Percentiles rank a stretch among this genome's conserved stretches.
Conservation (phyloP, 2,797 vertebrate genomes). For the Thalassophryne amazonica region DNA sequence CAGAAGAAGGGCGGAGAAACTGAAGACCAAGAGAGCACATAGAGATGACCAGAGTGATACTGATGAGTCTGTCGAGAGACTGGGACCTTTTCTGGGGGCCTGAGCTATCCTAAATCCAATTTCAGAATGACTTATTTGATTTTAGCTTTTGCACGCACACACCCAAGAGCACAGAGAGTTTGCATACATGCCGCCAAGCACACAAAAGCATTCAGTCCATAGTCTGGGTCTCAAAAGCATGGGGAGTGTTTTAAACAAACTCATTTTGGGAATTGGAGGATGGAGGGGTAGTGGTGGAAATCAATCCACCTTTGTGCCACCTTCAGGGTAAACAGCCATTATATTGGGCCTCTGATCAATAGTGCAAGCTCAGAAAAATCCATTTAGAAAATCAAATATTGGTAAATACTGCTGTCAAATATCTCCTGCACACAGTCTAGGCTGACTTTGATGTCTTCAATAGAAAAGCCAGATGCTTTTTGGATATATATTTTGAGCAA, state of each 20-base stretch:
- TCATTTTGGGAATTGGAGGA: slow-evolving; percentile 36
- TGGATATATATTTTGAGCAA: slow-evolving; percentile 15
- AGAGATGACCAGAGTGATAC: slow-evolving; percentile 1
- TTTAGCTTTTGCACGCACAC: not conserved
- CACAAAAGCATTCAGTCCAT: not conserved
- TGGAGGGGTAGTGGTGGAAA: slow-evolving; percentile 43
- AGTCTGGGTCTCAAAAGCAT: slow-evolving; percentile 6
- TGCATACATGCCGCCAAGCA: not conserved
- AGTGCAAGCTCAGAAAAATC: slow-evolving; percentile 63
- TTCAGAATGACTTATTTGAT: slow-evolving; percentile 19
- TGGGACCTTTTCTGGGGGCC: not conserved
- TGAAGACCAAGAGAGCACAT: slow-evolving; percentile 6
- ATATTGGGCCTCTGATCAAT: slow-evolving; percentile 68
- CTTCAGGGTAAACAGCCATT: slow-evolving; percentile 73
- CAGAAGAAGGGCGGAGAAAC: slow-evolving; percentile 4
- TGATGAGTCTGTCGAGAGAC: slow-evolving; percentile 19
- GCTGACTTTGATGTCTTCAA: slow-evolving; percentile 34
- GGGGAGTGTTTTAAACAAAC: slow-evolving; percentile 48
- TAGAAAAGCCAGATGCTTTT: slow-evolving; percentile 33
- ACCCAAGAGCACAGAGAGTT: slow-evolving; percentile 8
- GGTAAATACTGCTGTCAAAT: slow-evolving; percentile 73
- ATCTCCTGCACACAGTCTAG: slow-evolving; percentile 37
- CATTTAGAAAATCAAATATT: slow-evolving; percentile 74
- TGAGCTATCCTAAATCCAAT: slow-evolving; percentile 2
- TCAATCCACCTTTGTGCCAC: slow-evolving; percentile 72